Conservation (phyloP, 1,140 invertebrate species). For the Oncopodura yosiiana region DNA sequence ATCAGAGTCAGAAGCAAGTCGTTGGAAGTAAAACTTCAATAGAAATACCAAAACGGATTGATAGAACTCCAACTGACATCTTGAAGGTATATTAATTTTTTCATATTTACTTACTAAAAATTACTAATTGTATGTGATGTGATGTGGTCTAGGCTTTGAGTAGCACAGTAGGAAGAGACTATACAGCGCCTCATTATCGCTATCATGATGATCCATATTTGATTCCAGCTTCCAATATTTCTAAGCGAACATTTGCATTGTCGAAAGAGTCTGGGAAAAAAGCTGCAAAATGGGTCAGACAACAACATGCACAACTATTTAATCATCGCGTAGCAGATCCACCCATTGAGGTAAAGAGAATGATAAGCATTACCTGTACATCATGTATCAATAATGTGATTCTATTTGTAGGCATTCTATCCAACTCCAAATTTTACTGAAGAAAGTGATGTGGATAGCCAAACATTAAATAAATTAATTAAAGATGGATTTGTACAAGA, state of each 20-base stretch:
- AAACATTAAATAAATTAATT: conserved; percentile 50
- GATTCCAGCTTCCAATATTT: conserved; percentile 62
- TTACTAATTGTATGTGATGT: conserved; percentile 1
- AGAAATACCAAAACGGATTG: conserved; percentile 55
- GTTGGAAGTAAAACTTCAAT: neutral
- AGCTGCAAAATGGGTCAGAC: conserved; percentile 70
- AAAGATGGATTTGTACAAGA: conserved; percentile 53
- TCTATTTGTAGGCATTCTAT: conserved; percentile 50
- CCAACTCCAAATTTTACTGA: conserved; percentile 59
- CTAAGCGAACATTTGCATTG: conserved; percentile 63
- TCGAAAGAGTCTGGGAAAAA: conserved; percentile 75
- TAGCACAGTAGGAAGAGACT: conserved; percentile 59
- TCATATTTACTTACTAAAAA: neutral
- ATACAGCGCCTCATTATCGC: conserved; percentile 71
- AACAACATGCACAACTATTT: conserved; percentile 67
- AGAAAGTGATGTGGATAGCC: conserved; percentile 56
- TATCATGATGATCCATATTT: conserved; percentile 84
- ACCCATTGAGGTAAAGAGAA: conserved; percentile 41
- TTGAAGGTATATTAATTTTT: neutral
- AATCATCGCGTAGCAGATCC: conserved; percentile 61
- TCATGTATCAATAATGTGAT: conserved; percentile 6
- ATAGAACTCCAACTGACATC: conserved; percentile 54
- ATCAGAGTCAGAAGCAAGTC: no score
- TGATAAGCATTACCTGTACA: no score
- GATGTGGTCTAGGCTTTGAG: conserved; percentile 54